Evolutionary conservation across 2,888 invertebrate species (phyloP).

Genomic region (Lepetodrilus schrolli): DNA sequence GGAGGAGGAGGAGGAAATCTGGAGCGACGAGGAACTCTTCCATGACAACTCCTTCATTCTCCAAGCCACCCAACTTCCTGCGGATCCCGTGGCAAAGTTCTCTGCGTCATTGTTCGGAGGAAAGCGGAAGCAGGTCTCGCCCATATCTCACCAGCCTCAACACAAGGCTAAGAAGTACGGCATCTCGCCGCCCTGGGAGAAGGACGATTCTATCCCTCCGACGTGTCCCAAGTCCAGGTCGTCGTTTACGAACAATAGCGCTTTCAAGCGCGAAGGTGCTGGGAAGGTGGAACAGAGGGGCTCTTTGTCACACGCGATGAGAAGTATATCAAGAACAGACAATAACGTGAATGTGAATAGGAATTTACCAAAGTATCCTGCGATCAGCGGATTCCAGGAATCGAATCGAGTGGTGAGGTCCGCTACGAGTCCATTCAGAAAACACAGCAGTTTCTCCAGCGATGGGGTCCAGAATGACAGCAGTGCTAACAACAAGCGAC

Average conservation of each 20-base stretch:
- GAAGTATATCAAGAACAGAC: neutral
- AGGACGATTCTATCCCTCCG: neutral
- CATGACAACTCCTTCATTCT: slow-evolving; percentile 58
- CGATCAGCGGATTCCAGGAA: neutral
- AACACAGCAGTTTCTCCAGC: slow-evolving; percentile 38
- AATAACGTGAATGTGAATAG: neutral
- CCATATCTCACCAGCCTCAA: neutral
- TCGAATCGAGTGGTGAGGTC: neutral
- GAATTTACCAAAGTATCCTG: no score
- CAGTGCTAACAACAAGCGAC: neutral
- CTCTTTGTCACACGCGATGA: neutral
- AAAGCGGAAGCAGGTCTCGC: slow-evolving; percentile 6
- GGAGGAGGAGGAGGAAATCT: slow-evolving; percentile 35
- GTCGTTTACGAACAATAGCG: neutral
- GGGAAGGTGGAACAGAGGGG: neutral
- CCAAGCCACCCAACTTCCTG: slow-evolving; percentile 54
- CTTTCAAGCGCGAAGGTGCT: neutral
- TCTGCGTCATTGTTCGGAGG: neutral
- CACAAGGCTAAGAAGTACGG: neutral
- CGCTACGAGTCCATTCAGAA: slow-evolving; percentile 36
- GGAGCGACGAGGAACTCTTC: slow-evolving; percentile 63
- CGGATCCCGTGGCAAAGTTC: neutral
- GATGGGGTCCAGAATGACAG: neutral
- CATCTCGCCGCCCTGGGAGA: neutral
- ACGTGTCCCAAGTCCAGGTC: neutral